phyloP scores from a whole-genome alignment of 2,888 invertebrate species.

The Agelastica alni region DNA sequence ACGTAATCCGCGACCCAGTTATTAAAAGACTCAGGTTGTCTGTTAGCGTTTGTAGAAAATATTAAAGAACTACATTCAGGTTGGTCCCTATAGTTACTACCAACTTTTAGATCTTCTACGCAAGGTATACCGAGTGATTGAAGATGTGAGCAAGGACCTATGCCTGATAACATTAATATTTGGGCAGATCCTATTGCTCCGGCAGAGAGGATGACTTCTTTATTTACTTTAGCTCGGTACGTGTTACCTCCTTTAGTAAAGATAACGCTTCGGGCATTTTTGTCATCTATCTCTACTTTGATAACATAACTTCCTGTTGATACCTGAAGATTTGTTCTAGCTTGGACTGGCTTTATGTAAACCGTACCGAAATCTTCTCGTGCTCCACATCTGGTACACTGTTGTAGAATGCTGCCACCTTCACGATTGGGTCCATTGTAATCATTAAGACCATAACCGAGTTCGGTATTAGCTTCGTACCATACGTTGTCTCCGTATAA shows the following conservation, averaged over 20 bases:
- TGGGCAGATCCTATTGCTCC: conserved; percentile 83
- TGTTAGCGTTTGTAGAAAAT: no score
- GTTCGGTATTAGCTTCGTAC: conserved; percentile 53
- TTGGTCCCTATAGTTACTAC: no score
- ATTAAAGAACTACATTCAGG: no score
- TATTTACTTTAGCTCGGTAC: conserved; percentile 62
- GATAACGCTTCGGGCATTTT: conserved; percentile 67
- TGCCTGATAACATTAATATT: conserved; percentile 79
- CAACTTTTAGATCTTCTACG: conserved; percentile 71
- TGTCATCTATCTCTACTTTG: conserved; percentile 63
- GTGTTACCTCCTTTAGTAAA: conserved; percentile 64
- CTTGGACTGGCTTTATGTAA: conserved; percentile 69
- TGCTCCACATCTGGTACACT: conserved; percentile 69
- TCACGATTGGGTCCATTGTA: conserved; percentile 66
- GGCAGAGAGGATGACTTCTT: conserved; percentile 77
- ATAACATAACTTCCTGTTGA: conserved; percentile 70
- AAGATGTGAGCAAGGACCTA: conserved; percentile 70
- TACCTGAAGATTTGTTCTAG: conserved; percentile 70
- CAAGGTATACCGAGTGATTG: conserved; percentile 59
- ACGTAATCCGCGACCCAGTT: no score
- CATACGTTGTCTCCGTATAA: no score
- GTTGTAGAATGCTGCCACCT: conserved; percentile 70
- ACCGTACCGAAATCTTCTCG: conserved; percentile 78
- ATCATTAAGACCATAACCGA: conserved; percentile 71
- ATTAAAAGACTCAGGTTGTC: no score